Percentiles rank a stretch among this genome's conserved stretches.
Evolutionary conservation across 2,888 invertebrate genomes (phyloP).

Genomic region (Herminia tarsipennalis): DNA sequence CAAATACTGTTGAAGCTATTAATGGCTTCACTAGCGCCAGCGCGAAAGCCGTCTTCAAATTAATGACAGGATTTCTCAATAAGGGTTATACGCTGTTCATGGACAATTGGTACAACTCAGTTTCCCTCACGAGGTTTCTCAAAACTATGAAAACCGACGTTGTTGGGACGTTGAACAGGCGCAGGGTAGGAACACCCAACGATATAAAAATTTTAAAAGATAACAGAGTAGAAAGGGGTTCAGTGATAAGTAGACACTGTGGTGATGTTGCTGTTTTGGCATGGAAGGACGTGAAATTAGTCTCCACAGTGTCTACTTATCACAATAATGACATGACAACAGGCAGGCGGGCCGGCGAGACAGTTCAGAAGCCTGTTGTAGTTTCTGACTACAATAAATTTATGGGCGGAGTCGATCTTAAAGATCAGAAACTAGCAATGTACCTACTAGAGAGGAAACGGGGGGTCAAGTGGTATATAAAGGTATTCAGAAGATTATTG

Average conservation of each 20-base stretch:
- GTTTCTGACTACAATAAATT: not conserved
- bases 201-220: not conserved
- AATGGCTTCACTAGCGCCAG: not conserved
- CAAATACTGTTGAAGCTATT: not conserved
- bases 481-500: too few relatives aligned
- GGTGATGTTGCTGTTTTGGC: not conserved
- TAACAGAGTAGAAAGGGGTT: not conserved
- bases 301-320: not conserved
- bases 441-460: too few relatives aligned
- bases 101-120: not conserved
- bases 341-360: not conserved
- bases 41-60: not conserved
- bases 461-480: too few relatives aligned
- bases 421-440: too few relatives aligned
- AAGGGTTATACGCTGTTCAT: too few relatives aligned
- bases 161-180: not conserved
- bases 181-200: not conserved
- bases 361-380: not conserved
- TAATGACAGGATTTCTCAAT: not conserved
- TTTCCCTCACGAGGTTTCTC: not conserved
- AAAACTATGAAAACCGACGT: not conserved
- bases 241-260: not conserved
- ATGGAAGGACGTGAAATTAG: not conserved
- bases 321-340: not conserved
- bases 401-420: too few relatives aligned